phyloP scores from a whole-genome alignment of 2,888 invertebrate species.

The Thelaira solivaga region DNA sequence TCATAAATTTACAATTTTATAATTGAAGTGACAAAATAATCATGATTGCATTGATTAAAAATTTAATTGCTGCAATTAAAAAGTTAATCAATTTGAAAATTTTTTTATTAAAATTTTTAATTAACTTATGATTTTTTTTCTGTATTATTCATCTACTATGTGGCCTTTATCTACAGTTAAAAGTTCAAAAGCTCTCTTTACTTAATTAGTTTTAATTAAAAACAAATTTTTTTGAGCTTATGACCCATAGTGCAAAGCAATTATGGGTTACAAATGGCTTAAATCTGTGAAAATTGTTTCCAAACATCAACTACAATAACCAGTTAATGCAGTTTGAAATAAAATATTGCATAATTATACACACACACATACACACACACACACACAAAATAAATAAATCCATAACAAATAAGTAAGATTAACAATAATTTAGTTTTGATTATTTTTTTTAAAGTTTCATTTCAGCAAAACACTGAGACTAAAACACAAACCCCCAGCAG shows the following conservation, averaged over 20 bases:
- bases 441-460: conserved; percentile 8
- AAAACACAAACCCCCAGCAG: neutral
- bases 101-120: too few relatives aligned
- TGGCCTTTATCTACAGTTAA: too few relatives aligned
- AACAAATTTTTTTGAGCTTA: neutral
- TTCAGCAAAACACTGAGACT: neutral
- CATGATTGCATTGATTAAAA: too few relatives aligned
- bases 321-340: conserved; percentile 26
- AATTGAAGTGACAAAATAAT: too few relatives aligned
- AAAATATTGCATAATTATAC: conserved; percentile 44
- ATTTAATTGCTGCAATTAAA: too few relatives aligned
- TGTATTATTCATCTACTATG: too few relatives aligned
- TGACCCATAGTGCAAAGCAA: conserved; percentile 24
- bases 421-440: conserved; percentile 6
- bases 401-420: conserved; percentile 25
- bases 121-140: too few relatives aligned
- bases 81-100: too few relatives aligned
- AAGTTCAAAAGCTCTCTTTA: too few relatives aligned
- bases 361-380: neutral
- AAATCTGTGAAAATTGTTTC: conserved; percentile 11
- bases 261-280: neutral
- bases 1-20: too few relatives aligned
- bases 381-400: neutral
- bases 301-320: conserved; percentile 34
- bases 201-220: neutral